phyloP scores from a whole-genome alignment of 2,888 invertebrate genomes.

The Tipula confusa region DNA sequence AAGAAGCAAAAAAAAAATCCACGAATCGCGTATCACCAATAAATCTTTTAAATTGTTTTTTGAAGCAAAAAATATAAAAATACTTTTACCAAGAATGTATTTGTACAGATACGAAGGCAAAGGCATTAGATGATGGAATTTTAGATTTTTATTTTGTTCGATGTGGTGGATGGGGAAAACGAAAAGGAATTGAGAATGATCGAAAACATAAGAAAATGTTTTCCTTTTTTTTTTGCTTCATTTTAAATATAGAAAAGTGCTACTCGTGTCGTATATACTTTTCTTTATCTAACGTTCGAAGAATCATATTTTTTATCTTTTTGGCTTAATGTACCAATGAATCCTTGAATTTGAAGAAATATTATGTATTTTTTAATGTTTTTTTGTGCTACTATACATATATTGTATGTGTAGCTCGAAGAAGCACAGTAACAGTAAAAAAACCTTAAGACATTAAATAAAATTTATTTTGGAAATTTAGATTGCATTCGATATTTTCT shows the following conservation, averaged over 20 bases:
- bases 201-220: constrained; percentile 26
- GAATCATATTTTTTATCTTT: neutral
- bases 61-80: constrained; percentile 34
- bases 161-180: neutral
- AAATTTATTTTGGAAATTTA: constrained; percentile 31
- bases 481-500: constrained; percentile 31
- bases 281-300: neutral
- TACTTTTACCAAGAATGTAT: constrained; percentile 20
- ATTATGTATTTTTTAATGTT: constrained; percentile 25
- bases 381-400: neutral
- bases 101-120: neutral
- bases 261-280: neutral
- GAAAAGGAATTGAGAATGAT: constrained; percentile 20
- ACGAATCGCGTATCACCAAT: constrained; percentile 38
- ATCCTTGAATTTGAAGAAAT: constrained; percentile 25
- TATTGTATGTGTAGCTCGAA: neutral
- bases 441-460: constrained; percentile 27
- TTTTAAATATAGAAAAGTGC: neutral
- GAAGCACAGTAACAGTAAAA: neutral
- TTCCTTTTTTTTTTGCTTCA: constrained; percentile 20
- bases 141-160: neutral
- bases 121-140: constrained; percentile 14
- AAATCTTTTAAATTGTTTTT: constrained; percentile 37
- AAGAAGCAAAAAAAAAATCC: constrained; percentile 21
- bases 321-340: constrained; percentile 16